These are phyloP conservation scores for Orussus abietinus DNA, from an alignment of 1,140 invertebrate genomes.

Conservation along the genomic window DNA sequence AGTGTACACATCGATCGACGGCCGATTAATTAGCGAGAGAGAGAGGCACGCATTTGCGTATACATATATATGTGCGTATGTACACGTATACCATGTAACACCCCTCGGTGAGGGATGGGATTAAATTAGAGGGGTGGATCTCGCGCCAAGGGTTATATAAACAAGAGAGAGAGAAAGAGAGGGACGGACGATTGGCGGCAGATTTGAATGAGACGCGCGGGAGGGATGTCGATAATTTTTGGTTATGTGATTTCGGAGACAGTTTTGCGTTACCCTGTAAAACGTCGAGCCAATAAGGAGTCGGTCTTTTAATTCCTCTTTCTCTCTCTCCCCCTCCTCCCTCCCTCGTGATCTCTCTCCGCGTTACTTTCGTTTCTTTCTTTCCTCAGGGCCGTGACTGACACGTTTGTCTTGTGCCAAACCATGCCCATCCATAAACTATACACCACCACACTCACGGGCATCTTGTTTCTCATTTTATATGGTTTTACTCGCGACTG, in stretches of 20 bases:
- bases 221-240: slow-evolving; percentile 50
- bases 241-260: slow-evolving; percentile 54
- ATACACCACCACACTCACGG: too few relatives aligned
- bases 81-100: too few relatives aligned
- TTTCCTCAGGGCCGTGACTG: slow-evolving; percentile 39
- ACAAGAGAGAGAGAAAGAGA: too few relatives aligned
- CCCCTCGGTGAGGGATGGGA: slow-evolving; percentile 28
- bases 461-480: too few relatives aligned
- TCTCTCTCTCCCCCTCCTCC: slow-evolving; percentile 22
- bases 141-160: slow-evolving; percentile 22
- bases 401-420: slow-evolving; percentile 47
- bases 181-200: slow-evolving; percentile 32
- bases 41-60: too few relatives aligned
- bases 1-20: too few relatives aligned
- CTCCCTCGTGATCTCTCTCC: background rate
- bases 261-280: slow-evolving; percentile 53
- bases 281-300: slow-evolving; percentile 48
- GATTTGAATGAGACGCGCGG: slow-evolving; percentile 37
- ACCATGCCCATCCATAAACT: slow-evolving; percentile 22
- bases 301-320: slow-evolving; percentile 47
- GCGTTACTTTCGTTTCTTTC: slow-evolving; percentile 4
- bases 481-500: too few relatives aligned
- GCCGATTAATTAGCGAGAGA: too few relatives aligned
- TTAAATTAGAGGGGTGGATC: slow-evolving; percentile 13
- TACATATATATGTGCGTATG: too few relatives aligned